phyloP scores from a whole-genome alignment of 2,113 vertebrate genomes.

The Tautogolabrus adspersus region DNA sequence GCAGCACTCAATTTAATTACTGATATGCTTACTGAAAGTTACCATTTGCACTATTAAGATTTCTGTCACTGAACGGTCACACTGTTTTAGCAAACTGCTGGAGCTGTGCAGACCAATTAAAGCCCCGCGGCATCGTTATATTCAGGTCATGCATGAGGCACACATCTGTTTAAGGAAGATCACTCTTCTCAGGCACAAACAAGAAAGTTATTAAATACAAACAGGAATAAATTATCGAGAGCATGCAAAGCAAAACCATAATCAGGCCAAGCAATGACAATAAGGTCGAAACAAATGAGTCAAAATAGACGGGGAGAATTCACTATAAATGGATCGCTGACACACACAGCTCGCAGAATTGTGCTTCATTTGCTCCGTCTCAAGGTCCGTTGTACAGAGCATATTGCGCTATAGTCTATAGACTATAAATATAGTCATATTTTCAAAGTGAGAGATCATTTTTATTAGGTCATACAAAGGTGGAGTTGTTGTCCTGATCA shows the following conservation, averaged over 20 bases:
- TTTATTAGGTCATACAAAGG: too few species aligned
- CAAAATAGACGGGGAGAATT: neutral
- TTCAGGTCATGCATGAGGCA: slow-evolving; percentile 17
- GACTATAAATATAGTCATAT: too few species aligned
- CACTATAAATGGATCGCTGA: too few species aligned
- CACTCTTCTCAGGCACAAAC: slow-evolving; percentile 1
- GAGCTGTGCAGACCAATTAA: slow-evolving; percentile 8
- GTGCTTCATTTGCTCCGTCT: too few species aligned
- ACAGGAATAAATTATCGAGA: neutral
- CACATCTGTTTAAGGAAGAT: slow-evolving; percentile 12
- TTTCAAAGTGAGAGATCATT: too few species aligned
- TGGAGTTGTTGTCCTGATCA: too few species aligned
- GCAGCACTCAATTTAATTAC: neutral
- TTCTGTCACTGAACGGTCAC: slow-evolving; percentile 1
- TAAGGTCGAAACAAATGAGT: too few species aligned
- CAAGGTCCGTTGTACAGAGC: too few species aligned
- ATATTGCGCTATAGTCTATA: too few species aligned
- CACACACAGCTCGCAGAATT: too few species aligned
- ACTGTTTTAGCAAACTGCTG: slow-evolving; percentile 14
- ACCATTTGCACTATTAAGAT: neutral
- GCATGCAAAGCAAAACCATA: neutral
- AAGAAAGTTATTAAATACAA: neutral
- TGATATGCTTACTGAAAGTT: slow-evolving; percentile 10
- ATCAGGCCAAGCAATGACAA: neutral
- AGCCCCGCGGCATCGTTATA: neutral